Evolutionary conservation across 2,113 vertebrate genomes (phyloP), one percentile per base, ranked within the genome.

Genomic region (Thymallus thymallus): DNA sequence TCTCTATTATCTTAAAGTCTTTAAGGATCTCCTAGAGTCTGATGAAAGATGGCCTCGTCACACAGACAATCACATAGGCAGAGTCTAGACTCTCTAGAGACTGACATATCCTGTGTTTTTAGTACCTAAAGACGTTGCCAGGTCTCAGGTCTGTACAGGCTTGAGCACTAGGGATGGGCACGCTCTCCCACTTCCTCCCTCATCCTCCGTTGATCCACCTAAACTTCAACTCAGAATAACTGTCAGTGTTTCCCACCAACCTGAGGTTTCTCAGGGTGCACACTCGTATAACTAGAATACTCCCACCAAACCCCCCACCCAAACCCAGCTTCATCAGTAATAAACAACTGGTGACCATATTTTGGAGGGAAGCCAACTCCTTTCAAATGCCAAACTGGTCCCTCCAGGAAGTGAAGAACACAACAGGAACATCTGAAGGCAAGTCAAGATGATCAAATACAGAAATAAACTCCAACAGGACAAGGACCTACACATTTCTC

Each of bases 321-420:
- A 64, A 29, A 13, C 58, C 6, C 62, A 61, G 22, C 24, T 29
- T 63, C 6, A 64, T 29, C n/a, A 64, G 23, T 64, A 60, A 55
- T 3, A 75, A 77, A 74, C 62, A 62, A 77, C 64, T 68, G 75
- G 61, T 48, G 67, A 76, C 22, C 58, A 73, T 5, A 63, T 20
- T 51, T 62, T 72, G 88, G 89, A 88, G 76, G 82, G 72, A 78
- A 82, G 86, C 89, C 91, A 90, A 84, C 76, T 88, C 5, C 77
- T 75, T 81, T 85, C 88, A 91, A 86, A 88, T 87, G 87, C 87
- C 84, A 88, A 85, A 88, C 84, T 78, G 86, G 85, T 88, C 87
- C 87, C 85, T 83, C 81, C 79, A 89, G 87, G 79, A 26, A 64
- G 4, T 26, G n/a, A 64, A 64, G 12, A 64, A 29, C 24, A 30